Evolutionary conservation across 2,113 vertebrate genomes (phyloP), one percentile per base, ranked within the genome.

Genomic region (Hiodon tergisus): DNA sequence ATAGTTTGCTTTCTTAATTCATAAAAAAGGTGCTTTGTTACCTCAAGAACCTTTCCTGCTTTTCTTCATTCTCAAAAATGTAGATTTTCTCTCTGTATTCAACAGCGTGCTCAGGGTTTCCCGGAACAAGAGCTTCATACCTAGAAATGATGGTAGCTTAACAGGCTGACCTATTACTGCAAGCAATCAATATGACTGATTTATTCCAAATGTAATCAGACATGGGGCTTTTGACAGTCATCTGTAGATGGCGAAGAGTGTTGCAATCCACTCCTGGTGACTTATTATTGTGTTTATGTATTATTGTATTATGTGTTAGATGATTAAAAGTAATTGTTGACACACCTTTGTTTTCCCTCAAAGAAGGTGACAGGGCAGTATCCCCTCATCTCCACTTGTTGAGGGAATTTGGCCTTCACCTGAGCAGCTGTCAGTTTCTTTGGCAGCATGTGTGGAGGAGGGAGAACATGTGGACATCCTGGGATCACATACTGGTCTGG

Each of bases 331-430:
- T n/a, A n/a, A n/a, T n/a, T n/a, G n/a, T n/a, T n/a, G n/a, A n/a
- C n/a, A n/a, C n/a, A n/a, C 97, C 94, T 97, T 79, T 91, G 90
- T 13, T 93, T 90, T 69, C 95, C 96, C 52, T 98, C 94, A 77
- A 90, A 78, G 75, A 94, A 99, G 66, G 95, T 95, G 79, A 99
- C 94, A 3, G 96, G 92, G 78, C 97, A 99, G 83, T 93, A 96
- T 63, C 96, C 94, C 74, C 91, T 92, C 88, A 99, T 88, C 83
- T 98, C 94, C 10, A 89, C 90, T 63, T 89, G 90, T 77, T 83
- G 78, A 59, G 94, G 96, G 82, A 95, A 95, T 62, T 76, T 89
- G 58, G 86, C 85, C 82, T 92, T 96, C 76, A 97, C 88, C 81
- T 95, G 90, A 65, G 81, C 81, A 0, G 75, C 81, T 0, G 87